phyloP scores from a whole-genome alignment of 2,888 invertebrate genomes.

The Colletes collaris region DNA sequence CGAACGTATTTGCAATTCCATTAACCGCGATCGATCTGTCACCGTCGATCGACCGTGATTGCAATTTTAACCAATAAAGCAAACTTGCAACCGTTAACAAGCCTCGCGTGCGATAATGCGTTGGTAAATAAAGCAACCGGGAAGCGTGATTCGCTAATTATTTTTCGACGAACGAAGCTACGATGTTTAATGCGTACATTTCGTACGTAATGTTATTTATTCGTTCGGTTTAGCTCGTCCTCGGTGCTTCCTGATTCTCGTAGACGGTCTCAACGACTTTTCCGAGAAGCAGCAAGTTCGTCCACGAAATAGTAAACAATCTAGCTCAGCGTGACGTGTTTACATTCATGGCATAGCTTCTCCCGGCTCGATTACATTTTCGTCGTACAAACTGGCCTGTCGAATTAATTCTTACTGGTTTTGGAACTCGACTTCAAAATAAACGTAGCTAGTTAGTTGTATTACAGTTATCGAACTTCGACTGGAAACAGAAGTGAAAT shows the following conservation, averaged over 20 bases:
- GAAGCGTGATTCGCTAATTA: not conserved
- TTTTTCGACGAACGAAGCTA: not conserved
- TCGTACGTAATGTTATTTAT: not conserved
- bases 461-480: too few species aligned
- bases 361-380: constrained; percentile 13
- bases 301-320: constrained; percentile 17
- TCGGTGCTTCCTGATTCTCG: not conserved
- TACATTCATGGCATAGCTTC: constrained; percentile 39
- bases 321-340: constrained; percentile 21
- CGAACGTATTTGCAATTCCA: constrained; percentile 3
- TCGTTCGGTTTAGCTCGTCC: not conserved
- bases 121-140: too few species aligned
- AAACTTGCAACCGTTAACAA: not conserved
- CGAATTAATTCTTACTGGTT: not conserved
- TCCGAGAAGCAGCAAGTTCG: constrained; percentile 19
- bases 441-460: not conserved
- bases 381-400: not conserved
- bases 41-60: not conserved
- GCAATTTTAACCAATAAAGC: not conserved
- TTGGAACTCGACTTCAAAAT: not conserved
- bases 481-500: too few species aligned
- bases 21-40: not conserved
- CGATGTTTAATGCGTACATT: not conserved
- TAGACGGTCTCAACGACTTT: constrained; percentile 2
- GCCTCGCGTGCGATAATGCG: not conserved